These are phyloP conservation scores for Thumatha senex DNA, from an alignment of 2,888 invertebrate genomes.

Conservation along the genomic window DNA sequence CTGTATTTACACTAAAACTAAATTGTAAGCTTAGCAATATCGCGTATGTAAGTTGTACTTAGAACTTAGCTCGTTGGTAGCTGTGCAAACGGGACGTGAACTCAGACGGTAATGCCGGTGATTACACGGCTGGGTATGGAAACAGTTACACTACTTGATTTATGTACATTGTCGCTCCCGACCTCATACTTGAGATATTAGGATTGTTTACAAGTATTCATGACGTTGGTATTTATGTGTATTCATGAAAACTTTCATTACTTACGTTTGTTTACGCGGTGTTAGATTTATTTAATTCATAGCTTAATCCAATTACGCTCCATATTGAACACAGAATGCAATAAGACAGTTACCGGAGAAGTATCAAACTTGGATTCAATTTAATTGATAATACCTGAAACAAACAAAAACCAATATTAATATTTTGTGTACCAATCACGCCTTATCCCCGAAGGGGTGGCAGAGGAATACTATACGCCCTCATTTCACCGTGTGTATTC, in stretches of 20 bases:
- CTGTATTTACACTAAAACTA: too few relatives aligned
- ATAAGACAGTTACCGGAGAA: too few relatives aligned
- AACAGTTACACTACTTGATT: slow-evolving; percentile 5
- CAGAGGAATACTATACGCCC: too few relatives aligned
- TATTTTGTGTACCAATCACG: too few relatives aligned
- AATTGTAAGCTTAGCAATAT: slow-evolving; percentile 36
- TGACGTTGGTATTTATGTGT: not conserved
- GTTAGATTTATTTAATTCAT: too few relatives aligned
- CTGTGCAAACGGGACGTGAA: slow-evolving; percentile 15
- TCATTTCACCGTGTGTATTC: too few relatives aligned
- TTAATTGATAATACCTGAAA: too few relatives aligned
- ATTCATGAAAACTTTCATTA: not conserved
- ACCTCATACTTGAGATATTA: slow-evolving; percentile 1
- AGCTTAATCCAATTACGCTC: too few relatives aligned
- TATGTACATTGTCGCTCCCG: slow-evolving; percentile 2
- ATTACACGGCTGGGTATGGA: slow-evolving; percentile 6
- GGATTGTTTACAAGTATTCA: slow-evolving; percentile 3
- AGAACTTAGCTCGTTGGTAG: slow-evolving; percentile 32
- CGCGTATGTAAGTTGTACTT: slow-evolving; percentile 28
- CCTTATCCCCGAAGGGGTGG: too few relatives aligned
- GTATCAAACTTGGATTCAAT: too few relatives aligned
- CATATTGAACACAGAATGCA: too few relatives aligned
- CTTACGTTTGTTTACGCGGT: not conserved
- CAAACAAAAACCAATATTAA: too few relatives aligned
- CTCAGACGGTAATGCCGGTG: slow-evolving; percentile 6